These are phyloP conservation scores for Hoplodrina blanda DNA, from an alignment of 2,888 invertebrate genomes.

Conservation along the genomic window DNA sequence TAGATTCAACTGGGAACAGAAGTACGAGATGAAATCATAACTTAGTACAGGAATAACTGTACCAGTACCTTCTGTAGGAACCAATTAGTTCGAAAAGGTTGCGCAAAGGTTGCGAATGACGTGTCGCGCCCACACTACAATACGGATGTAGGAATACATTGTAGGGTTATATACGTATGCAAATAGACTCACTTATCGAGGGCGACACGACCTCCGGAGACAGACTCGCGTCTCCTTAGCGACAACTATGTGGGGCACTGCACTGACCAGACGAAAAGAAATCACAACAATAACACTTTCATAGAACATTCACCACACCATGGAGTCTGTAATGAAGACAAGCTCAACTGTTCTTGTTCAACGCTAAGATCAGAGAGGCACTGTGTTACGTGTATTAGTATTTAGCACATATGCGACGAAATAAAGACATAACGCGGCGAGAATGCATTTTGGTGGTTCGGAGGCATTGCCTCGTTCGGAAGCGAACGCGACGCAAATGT, in stretches of 20 bases:
- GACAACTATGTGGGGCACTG: slow-evolving; percentile 85
- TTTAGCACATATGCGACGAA: slow-evolving; percentile 81
- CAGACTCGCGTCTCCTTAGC: slow-evolving; percentile 79
- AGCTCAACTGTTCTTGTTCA: slow-evolving; percentile 87
- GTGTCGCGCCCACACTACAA: slow-evolving; percentile 86
- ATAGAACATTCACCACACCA: slow-evolving; percentile 82
- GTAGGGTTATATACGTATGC: slow-evolving; percentile 71
- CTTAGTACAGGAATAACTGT: slow-evolving; percentile 17
- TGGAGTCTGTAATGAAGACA: slow-evolving; percentile 67
- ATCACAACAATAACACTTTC: slow-evolving; percentile 88
- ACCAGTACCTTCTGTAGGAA: slow-evolving; percentile 19
- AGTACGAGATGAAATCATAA: slow-evolving; percentile 27
- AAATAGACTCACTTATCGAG: slow-evolving; percentile 86
- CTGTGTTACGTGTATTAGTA: slow-evolving; percentile 76
- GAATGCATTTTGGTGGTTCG: slow-evolving; percentile 84
- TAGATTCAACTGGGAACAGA: slow-evolving; percentile 18
- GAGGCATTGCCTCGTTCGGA: slow-evolving; percentile 87
- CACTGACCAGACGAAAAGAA: slow-evolving; percentile 83
- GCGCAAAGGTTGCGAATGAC: slow-evolving; percentile 79
- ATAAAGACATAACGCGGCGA: slow-evolving; percentile 74
- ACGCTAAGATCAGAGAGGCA: slow-evolving; percentile 87
- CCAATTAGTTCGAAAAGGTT: slow-evolving; percentile 73
- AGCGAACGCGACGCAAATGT: slow-evolving; percentile 86
- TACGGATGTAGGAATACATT: slow-evolving; percentile 78
- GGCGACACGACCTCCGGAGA: slow-evolving; percentile 81